phyloP scores from a whole-genome alignment of 2,797 vertebrate species.

The Lemur catta region DNA sequence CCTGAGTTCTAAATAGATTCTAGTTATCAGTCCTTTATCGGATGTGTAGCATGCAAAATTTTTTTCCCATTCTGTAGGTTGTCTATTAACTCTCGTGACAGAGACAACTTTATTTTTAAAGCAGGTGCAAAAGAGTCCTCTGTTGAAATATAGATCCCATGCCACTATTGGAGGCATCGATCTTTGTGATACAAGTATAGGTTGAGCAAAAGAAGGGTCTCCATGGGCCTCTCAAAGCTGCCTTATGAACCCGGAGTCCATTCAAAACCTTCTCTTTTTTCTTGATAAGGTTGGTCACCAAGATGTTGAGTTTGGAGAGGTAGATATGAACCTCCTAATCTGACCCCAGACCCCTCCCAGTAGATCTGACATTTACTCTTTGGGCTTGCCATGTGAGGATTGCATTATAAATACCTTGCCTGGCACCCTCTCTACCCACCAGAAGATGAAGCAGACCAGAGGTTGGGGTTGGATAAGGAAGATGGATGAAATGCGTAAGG shows the following conservation, averaged over 20 bases:
- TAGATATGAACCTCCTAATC: not conserved
- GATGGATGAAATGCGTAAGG: not conserved
- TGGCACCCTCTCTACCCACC: not conserved
- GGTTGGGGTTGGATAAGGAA: not conserved
- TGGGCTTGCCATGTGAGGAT: not conserved
- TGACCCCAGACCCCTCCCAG: not conserved
- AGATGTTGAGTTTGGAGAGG: not conserved
- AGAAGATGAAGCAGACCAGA: not conserved
- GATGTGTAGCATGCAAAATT: no score
- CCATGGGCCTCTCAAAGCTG: not conserved
- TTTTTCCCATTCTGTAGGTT: no score
- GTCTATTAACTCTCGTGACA: no score
- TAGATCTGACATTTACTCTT: not conserved
- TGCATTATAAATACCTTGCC: not conserved
- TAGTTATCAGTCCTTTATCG: no score
- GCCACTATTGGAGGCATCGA: not conserved
- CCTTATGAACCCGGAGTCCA: not conserved
- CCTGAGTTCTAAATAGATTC: no score
- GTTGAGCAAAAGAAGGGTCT: not conserved
- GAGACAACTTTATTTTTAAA: not conserved
- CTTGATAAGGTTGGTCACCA: not conserved
- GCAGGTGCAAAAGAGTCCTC: not conserved
- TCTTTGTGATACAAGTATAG: not conserved
- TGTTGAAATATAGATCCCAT: not conserved
- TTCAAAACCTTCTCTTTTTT: not conserved